Evolutionary conservation across 2,113 vertebrate species (phyloP).

Genomic region (Tylochromis polylepis): DNA sequence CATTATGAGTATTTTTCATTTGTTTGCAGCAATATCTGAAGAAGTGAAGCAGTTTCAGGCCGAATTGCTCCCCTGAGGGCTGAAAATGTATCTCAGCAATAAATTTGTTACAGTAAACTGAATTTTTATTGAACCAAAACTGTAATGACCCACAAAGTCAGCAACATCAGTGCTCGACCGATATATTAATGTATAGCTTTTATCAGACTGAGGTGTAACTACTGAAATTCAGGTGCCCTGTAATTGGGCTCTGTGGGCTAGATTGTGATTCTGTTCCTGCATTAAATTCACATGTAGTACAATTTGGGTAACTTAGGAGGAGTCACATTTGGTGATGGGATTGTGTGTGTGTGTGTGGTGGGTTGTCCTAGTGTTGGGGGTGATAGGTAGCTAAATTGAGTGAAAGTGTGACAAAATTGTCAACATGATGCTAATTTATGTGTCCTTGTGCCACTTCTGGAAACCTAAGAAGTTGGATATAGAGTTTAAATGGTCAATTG

Average conservation of each 20-base stretch:
- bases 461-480: neutral
- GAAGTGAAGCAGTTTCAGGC: constrained; percentile 6
- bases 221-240: constrained; percentile 4
- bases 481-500: constrained; percentile 5
- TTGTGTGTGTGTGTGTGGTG: neutral
- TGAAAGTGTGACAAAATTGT: neutral
- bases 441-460: neutral
- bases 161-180: neutral
- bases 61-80: constrained; percentile 16
- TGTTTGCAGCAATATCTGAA: neutral
- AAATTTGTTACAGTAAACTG: constrained; percentile 25
- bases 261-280: neutral
- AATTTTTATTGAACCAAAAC: constrained; percentile 27
- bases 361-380: neutral
- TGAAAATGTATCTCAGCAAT: constrained; percentile 10
- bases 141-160: constrained; percentile 17
- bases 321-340: neutral
- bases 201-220: neutral
- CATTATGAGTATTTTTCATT: neutral
- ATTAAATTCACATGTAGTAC: constrained; percentile 26
- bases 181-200: neutral
- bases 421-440: neutral
- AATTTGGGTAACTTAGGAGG: constrained; percentile 3
- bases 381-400: neutral
- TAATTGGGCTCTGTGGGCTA: constrained; percentile 51